Evolutionary conservation across 1,140 invertebrate species (phyloP), one percentile per base, ranked within the genome.

Genomic region (Lycorma delicatula): DNA sequence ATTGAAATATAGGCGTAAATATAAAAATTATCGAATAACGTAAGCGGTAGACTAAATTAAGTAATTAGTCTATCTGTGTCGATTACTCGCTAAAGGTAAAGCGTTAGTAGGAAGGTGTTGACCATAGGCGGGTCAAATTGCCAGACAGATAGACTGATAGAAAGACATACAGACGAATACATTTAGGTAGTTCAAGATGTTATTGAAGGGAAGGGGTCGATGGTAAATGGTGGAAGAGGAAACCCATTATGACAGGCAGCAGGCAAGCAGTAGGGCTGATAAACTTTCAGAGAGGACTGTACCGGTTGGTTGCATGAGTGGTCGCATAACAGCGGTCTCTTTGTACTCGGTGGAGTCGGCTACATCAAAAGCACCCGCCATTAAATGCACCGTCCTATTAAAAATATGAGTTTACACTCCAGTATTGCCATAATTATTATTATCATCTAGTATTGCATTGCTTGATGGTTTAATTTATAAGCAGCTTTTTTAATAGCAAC

Each of bases 361-460:
- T 20, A 44, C 41, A 44, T 44, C 41, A 44, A 44, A 44, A 22
- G 1, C 4, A 44, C 16, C 16, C 41, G 41, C 7, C 41, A 44
- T 44, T 44, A 44, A 44, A 44, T 44, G 41, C 23, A 44, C 41
- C 41, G 41, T 20, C 41, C 41, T 44, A 44, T 44, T 44, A 44
- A 44, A 44, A 44, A 44, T 44, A 44, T 44, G 41, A 44, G 41
- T 44, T 44, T 44, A 44, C 41, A 44, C 41, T 44, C 41, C 16
- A 22, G 23, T 44, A 16, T 44, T 22, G 41, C 41, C 41, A 3
- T 44, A 44, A 44, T 44, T 44, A 44, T 44, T 44, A 44, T 44
- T 22, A 44, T 44, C 41, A n/a, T n/a, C n/a, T n/a, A n/a, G n/a
- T n/a, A n/a, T 44, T 44, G 41, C 41, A 2, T 5, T 44, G 41